Base-by-base conservation (phyloP, 2,888 invertebrate species). In the Operophtera brumata region DNA sequence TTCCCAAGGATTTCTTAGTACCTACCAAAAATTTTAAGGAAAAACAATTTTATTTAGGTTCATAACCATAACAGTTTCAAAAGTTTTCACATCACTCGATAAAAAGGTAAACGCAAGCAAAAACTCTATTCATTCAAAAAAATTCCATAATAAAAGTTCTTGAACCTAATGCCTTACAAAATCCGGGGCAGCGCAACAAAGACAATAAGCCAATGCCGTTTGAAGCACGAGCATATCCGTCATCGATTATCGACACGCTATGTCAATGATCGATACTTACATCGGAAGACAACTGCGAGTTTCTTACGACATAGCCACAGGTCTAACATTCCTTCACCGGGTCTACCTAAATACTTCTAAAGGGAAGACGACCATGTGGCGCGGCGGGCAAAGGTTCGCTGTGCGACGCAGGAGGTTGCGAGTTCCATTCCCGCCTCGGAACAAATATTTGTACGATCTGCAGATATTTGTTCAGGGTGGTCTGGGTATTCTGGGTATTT, bases 151-250 rank as follows among this genome's bases (percentile, higher is more conserved):
- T 64, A 53, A 47, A 54, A 78, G 82, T 69, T 80, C 82, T 86
- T 86, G 83, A 82, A 82, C 82, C 76, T 74, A 82, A 82, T 80
- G 80, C 80, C 71, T 70, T 64, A 70, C 62, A 28, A 73, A 81
- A 86, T 86, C 82, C 86, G 82, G 84, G 77, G 78, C 86, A 77
- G 71, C 63, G 70, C 66, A 73, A 73, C 75, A 79, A 75, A 84
- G 80, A 84, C 81, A 86, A 80, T 80, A 71, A 59, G 57, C 66
- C 89, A 87, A 87, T 88, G 87, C 72, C 87, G 69, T 75, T 74
- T 70, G 52, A 45, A 73, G 79, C 88, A 88, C 89, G 89, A 86
- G 66, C 67, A 69, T 70, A 80, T 78, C 79, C 75, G 77, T 78
- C 77, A 75, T 78, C 77, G 81, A 79, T 74, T 77, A 79, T 77